A percentile compares a stretch with the other conserved stretches of the same genome.
Conservation (phyloP, 30 jellyfish, hydroid and myxozoan genomes). For the Nemopilema nomurai region DNA sequence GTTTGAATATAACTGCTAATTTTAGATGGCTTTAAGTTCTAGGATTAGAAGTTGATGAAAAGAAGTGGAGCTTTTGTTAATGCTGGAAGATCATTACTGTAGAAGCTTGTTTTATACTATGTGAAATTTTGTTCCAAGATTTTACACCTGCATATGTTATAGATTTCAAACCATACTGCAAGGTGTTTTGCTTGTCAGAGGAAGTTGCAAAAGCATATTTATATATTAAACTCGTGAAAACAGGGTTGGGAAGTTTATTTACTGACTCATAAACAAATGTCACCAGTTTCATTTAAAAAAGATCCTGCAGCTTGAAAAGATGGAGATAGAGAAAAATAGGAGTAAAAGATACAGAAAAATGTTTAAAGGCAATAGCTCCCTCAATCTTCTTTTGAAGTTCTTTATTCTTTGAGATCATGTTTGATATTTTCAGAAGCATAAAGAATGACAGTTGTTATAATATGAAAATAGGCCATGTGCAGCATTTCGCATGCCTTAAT, state of each 20-base stretch:
- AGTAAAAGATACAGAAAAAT: conserved; percentile 33
- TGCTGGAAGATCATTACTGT: conserved; percentile 2
- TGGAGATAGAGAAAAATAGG: conserved; percentile 23
- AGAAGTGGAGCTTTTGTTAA: conserved; percentile 2
- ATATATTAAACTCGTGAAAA: too few species aligned
- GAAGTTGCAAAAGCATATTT: neutral
- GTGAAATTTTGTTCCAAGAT: neutral
- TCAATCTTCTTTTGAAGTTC: conserved; percentile 44
- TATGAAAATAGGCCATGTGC: too few species aligned
- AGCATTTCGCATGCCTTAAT: too few species aligned
- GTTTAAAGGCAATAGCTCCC: conserved; percentile 40
- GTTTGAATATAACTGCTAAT: neutral
- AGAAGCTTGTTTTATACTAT: neutral
- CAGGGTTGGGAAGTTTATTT: conserved; percentile 20
- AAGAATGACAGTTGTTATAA: too few species aligned
- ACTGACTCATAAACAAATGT: neutral
- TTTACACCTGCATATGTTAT: neutral
- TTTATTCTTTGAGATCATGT: too few species aligned
- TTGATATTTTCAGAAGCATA: too few species aligned
- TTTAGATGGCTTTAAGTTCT: conserved; percentile 1
- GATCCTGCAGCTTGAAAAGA: conserved; percentile 34
- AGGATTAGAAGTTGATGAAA: neutral
- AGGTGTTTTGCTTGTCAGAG: neutral
- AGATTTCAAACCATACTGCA: neutral
- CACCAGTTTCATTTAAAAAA: conserved; percentile 38